Evolutionary conservation across 2,888 invertebrate species (phyloP), one percentile per base, ranked within the genome.

Genomic region (Camptogramma bilineatum): DNA sequence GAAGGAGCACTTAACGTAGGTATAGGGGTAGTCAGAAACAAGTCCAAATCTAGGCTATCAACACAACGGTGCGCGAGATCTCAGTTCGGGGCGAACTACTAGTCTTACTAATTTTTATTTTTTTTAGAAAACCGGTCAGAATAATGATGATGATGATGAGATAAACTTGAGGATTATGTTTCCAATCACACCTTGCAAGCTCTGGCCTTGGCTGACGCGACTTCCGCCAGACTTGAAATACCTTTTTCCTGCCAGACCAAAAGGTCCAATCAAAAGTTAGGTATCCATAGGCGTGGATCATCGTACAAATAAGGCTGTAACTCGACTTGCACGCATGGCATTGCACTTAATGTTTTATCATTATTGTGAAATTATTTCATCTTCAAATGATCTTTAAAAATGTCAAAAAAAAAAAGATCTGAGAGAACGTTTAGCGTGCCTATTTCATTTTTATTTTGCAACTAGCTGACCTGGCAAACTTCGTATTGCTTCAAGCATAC

Each of bases 251-350:
- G 64, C n/a, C 64, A 64, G 46, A 54, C 64, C 59, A 68, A 68
- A 68, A 59, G 62, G 69, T 64, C 66, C 72, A 73, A 73, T 72
- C 71, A 72, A 63, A 62, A 31, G 61, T 62, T 66, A 72, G 70
- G 73, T 67, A 69, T 48, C 57, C 52, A 64, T 69, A 71, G 72
- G 65, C 73, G 74, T 74, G 73, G 73, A 75, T 77, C 77, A 79
- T 76, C 75, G 75, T 76, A 77, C 76, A 79, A 79, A 78, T 76
- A 78, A 80, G 48, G 48, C 4, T 73, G 2, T 7, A 51, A n/a
- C 48, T 48, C 10, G 2, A 44, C 64, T 62, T 44, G 66, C 19
- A 10, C 48, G 48, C 21, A 19, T 13, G 21, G 13, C 8, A 13
- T 19, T 19, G 48, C 48, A 48, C 48, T 48, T 48, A 24, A 13